These are phyloP conservation scores for Amorpha juglandis DNA, from an alignment of 2,888 invertebrate species.

Conservation along the genomic window DNA sequence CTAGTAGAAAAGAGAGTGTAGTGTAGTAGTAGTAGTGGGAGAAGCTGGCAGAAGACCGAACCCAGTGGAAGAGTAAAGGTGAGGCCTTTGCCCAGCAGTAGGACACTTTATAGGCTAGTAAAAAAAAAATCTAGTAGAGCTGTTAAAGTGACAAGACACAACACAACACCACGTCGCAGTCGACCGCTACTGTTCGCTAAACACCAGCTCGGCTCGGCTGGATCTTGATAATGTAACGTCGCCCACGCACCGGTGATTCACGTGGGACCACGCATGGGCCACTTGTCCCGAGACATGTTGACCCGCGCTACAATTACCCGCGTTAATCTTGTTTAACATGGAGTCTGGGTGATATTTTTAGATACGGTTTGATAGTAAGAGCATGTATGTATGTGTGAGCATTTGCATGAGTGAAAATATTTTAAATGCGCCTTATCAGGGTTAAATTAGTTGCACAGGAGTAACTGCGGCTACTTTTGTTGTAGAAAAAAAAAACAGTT, in stretches of 20 bases:
- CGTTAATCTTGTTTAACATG: neutral
- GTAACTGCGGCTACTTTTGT: too few species aligned
- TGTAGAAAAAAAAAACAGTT: too few species aligned
- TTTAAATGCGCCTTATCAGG: too few species aligned
- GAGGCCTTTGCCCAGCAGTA: too few species aligned
- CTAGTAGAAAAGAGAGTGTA: too few species aligned
- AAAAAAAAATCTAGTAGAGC: too few species aligned
- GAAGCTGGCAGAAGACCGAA: too few species aligned
- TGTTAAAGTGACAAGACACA: neutral
- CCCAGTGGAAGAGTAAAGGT: too few species aligned
- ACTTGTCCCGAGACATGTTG: slow-evolving; percentile 10
- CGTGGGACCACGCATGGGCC: slow-evolving; percentile 10
- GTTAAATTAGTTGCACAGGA: too few species aligned
- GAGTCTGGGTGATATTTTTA: slow-evolving; percentile 4
- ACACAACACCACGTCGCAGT: neutral
- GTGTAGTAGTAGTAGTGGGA: too few species aligned
- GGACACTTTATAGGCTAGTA: too few species aligned
- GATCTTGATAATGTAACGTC: slow-evolving; percentile 38
- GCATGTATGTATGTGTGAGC: neutral
- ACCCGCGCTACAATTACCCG: slow-evolving; percentile 11
- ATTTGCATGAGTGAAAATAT: too few species aligned
- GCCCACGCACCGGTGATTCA: slow-evolving; percentile 8
- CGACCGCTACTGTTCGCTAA: slow-evolving; percentile 29
- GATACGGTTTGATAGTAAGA: neutral
- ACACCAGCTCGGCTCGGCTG: slow-evolving; percentile 35